Evolutionary conservation across 2,888 invertebrate species (phyloP).

Genomic region (Mechanitis mazaeus): DNA sequence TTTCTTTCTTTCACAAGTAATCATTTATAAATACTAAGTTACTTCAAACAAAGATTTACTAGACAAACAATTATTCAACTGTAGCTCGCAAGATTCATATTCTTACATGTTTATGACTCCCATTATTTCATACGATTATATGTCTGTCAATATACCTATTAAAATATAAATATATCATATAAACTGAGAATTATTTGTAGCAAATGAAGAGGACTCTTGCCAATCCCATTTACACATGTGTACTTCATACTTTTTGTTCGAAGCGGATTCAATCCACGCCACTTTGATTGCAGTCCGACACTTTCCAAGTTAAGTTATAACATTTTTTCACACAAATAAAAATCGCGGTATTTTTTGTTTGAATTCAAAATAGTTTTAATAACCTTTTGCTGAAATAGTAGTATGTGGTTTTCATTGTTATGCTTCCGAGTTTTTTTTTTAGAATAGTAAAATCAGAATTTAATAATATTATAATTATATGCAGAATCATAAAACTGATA

Average conservation of each 20-base stretch:
- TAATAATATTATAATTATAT: no score
- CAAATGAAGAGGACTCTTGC: constrained; percentile 1
- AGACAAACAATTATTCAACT: no score
- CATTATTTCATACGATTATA: no score
- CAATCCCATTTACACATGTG: constrained; percentile 4
- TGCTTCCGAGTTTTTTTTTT: no score
- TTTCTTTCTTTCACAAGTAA: no score
- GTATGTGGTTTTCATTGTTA: no score
- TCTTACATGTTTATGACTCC: no score
- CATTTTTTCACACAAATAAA: constrained; percentile 12
- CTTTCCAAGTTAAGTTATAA: constrained; percentile 8
- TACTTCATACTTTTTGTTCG: constrained; percentile 13
- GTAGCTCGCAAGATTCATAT: no score
- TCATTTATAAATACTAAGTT: no score
- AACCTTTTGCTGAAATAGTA: not conserved
- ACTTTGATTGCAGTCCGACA: constrained; percentile 9
- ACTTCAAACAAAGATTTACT: no score
- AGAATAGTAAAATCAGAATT: no score
- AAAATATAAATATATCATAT: not conserved
- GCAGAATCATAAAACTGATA: no score
- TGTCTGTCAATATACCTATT: not conserved
- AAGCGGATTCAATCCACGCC: constrained; percentile 13
- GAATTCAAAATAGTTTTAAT: not conserved
- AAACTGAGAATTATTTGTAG: constrained; percentile 6
- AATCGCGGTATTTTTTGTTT: constrained; percentile 12